These are phyloP conservation scores for Neoascia interrupta DNA, from an alignment of 2,888 invertebrate genomes.

Conservation along the genomic window DNA sequence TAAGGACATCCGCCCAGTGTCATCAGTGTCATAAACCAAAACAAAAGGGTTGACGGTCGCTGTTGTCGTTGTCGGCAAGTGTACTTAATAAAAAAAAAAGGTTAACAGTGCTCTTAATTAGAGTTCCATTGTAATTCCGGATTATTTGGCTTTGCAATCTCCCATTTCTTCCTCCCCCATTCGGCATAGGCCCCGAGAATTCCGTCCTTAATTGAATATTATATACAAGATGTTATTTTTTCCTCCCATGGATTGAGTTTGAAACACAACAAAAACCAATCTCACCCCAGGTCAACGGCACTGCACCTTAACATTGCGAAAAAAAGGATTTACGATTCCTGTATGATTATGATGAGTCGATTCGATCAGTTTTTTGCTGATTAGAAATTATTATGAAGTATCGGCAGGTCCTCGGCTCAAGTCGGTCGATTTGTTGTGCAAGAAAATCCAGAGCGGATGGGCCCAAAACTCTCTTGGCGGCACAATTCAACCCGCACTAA, in stretches of 20 bases:
- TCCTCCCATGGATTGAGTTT: background rate
- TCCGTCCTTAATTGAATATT: slow-evolving; percentile 67
- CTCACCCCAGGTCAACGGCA: slow-evolving; percentile 56
- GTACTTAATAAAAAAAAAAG: slow-evolving; percentile 64
- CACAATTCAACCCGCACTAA: slow-evolving; percentile 46
- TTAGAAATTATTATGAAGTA: slow-evolving; percentile 70
- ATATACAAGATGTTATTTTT: slow-evolving; percentile 40
- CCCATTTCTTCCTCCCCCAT: slow-evolving; percentile 35
- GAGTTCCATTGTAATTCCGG: slow-evolving; percentile 62
- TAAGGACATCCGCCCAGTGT: slow-evolving; percentile 68
- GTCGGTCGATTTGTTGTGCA: slow-evolving; percentile 66
- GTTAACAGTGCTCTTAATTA: slow-evolving; percentile 64
- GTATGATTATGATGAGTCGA: slow-evolving; percentile 60
- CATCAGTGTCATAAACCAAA: slow-evolving; percentile 67
- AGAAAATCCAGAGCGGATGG: slow-evolving; percentile 57
- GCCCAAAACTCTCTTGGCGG: slow-evolving; percentile 11
- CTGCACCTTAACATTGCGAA: slow-evolving; percentile 4
- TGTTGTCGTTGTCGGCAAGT: slow-evolving; percentile 42
- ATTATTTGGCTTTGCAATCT: slow-evolving; percentile 48
- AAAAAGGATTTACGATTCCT: slow-evolving; percentile 61
- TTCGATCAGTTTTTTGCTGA: slow-evolving; percentile 59
- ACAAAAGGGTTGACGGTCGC: slow-evolving; percentile 57
- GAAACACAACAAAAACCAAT: slow-evolving; percentile 20
- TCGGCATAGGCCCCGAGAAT: slow-evolving; percentile 10
- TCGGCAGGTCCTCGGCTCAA: slow-evolving; percentile 27